Evolutionary conservation across 2,113 vertebrate genomes (phyloP).

Genomic region (Orthonyx spaldingii): DNA sequence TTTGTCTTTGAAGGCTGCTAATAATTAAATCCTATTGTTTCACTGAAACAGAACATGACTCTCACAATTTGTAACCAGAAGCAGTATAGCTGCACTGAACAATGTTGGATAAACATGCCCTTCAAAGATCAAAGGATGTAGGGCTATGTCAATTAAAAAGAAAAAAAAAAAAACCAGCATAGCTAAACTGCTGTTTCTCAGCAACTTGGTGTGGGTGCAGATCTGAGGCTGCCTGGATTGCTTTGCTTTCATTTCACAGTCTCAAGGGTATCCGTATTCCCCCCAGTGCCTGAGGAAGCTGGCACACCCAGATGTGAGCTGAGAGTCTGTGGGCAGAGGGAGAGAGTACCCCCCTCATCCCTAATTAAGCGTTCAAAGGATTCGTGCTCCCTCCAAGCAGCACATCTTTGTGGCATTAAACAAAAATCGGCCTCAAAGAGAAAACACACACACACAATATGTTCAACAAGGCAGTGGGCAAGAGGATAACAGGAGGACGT

Average conservation of each 20-base stretch:
- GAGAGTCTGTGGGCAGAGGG: neutral
- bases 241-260: conserved; percentile 12
- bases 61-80: conserved; percentile 58
- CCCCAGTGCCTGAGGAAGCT: neutral
- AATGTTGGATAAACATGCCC: conserved; percentile 61
- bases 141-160: conserved; percentile 34
- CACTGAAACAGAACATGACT: conserved; percentile 52
- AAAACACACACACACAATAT: neutral
- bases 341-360: neutral
- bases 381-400: neutral
- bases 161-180: neutral
- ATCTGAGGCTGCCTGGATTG: conserved; percentile 34
- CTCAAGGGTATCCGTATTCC: neutral
- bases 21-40: conserved; percentile 67
- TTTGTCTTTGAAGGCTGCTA: conserved; percentile 56
- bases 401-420: conserved; percentile 15
- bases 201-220: neutral
- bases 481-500: neutral
- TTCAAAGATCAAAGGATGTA: conserved; percentile 55
- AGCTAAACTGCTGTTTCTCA: conserved; percentile 25
- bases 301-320: conserved; percentile 16
- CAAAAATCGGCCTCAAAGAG: neutral
- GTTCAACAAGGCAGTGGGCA: neutral
- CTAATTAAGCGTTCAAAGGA: conserved; percentile 21
- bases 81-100: conserved; percentile 33